A percentile compares a stretch with the other conserved stretches of the same genome.
Conservation (phyloP, 2,888 invertebrate species). For the Saturnia japonica region DNA sequence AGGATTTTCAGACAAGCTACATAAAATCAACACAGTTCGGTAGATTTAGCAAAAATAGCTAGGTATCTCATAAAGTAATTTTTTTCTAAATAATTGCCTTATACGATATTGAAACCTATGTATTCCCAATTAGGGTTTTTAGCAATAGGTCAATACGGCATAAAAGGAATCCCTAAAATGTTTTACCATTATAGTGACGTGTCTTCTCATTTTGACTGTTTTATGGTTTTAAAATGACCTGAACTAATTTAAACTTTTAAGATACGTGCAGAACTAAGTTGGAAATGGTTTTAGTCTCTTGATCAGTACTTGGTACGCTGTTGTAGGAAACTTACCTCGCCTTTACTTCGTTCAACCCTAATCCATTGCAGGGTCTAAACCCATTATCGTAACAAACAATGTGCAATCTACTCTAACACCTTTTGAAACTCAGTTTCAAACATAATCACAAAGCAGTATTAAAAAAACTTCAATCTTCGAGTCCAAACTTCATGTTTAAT, state of each 20-base stretch:
- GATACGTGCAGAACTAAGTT: slow-evolving; percentile 25
- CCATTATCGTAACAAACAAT: slow-evolving; percentile 41
- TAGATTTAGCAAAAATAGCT: slow-evolving; percentile 3
- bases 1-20: neutral
- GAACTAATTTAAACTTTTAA: slow-evolving; percentile 5
- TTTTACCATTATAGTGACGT: too few species aligned
- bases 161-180: neutral
- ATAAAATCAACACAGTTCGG: slow-evolving; percentile 4
- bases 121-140: too few species aligned
- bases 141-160: too few species aligned
- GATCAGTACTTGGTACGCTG: slow-evolving; percentile 47
- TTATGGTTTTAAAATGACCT: neutral
- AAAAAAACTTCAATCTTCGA: neutral
- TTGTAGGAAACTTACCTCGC: slow-evolving; percentile 50
- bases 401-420: slow-evolving; percentile 18
- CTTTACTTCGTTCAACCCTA: slow-evolving; percentile 40
- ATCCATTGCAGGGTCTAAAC: slow-evolving; percentile 32
- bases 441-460: slow-evolving; percentile 17
- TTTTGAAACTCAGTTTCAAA: slow-evolving; percentile 25
- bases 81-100: too few species aligned
- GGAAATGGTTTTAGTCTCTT: slow-evolving; percentile 44
- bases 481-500: neutral
- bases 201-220: neutral
- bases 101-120: too few species aligned
- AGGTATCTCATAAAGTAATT: too few species aligned